Percentiles rank a stretch among this genome's conserved stretches.
Evolutionary conservation across 2,888 invertebrate species (phyloP).

Genomic region (Mimas tiliae): DNA sequence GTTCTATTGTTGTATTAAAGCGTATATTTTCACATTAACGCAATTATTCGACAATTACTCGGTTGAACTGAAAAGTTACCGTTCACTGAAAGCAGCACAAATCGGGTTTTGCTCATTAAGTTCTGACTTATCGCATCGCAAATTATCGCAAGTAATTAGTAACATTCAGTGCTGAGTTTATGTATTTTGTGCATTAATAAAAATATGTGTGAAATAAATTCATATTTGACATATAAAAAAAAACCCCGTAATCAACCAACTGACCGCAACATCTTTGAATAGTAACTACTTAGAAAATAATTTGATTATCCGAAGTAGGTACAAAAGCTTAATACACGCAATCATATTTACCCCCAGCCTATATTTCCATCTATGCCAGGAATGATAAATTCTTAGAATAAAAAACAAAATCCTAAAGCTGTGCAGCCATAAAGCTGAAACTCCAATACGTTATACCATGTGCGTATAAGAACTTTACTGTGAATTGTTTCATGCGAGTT

Average conservation of each 20-base stretch:
- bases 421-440: conserved; percentile 49
- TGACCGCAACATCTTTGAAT: too few species aligned
- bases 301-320: conserved; percentile 40
- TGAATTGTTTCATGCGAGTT: conserved; percentile 61
- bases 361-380: conserved; percentile 55
- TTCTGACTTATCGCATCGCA: conserved; percentile 66
- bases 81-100: conserved; percentile 63
- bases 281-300: neutral
- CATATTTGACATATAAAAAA: neutral
- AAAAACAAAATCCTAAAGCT: conserved; percentile 51
- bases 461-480: conserved; percentile 42
- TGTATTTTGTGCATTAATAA: neutral
- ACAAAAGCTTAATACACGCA: conserved; percentile 56
- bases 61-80: conserved; percentile 67
- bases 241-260: neutral
- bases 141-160: conserved; percentile 55
- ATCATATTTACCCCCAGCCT: conserved; percentile 55
- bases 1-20: conserved; percentile 78
- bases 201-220: neutral
- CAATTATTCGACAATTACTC: conserved; percentile 82
- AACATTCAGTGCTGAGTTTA: conserved; percentile 1
- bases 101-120: conserved; percentile 73
- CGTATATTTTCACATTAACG: conserved; percentile 81
- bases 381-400: conserved; percentile 69
- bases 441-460: conserved; percentile 40